Base-by-base conservation (phyloP, 1,140 invertebrate genomes). In the Stegodyphus mimosarum region DNA sequence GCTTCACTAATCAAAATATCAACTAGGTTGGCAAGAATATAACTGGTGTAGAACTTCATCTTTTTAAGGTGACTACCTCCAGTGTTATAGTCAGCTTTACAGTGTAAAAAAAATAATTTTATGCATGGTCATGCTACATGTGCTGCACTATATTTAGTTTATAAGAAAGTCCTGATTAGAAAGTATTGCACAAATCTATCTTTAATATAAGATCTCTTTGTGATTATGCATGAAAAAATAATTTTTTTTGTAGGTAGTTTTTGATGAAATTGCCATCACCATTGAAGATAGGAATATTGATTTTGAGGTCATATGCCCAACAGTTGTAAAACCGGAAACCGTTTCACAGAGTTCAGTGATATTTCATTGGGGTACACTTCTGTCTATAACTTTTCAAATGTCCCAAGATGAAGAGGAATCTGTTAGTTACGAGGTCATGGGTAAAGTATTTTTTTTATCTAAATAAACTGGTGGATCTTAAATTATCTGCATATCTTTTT, bases 241-340 rank as follows among this genome's bases (percentile, higher is more conserved):
- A 15, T 15, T 15, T 67, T 5, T n/a, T 15, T 67, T 67, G 1
- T 67, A 83, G 80, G 15, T 48, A 48, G 33, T 74, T 63, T 73
- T 74, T 83, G 71, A 50, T 51, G 80, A 83, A 66, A 4, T 15
- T 18, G 13, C 48, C 0, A 67, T 83, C 11, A 52, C 48, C 7
- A 49, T 83, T 15, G 71, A 66, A 66, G 71, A 73, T n/a, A 11
- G 18, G 11, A 50, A 67, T n/a, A 33, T 52, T 13, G 52, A 1
- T n/a, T 83, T 66, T n/a, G n/a, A 66, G 7, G n/a, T 83, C 3
- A 13, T 64, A 11, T 83, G 80, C n/a, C 80, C 80, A 5, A 52
- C 13, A 15, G 80, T 83, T 33, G 70, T 74, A 5, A n/a, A 66
- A 33, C 71, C 71, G 18, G 71, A 66, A 66, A 52, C 10, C 52